These are phyloP conservation scores for Megastigmus dorsalis DNA, from an alignment of 2,888 invertebrate genomes.

Conservation along the genomic window DNA sequence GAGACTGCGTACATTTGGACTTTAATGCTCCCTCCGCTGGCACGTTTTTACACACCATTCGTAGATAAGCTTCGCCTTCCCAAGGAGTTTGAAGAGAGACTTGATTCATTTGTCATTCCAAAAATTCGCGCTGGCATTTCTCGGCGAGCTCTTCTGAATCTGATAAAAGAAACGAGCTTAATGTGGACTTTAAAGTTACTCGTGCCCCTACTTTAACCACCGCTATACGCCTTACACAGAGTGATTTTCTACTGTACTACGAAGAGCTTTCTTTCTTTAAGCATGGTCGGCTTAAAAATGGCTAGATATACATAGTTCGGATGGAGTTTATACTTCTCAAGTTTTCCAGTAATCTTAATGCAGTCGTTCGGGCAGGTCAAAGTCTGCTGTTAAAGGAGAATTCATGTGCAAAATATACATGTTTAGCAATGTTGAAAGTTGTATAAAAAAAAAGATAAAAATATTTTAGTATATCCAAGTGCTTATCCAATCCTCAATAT, in stretches of 20 bases:
- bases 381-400: too few relatives aligned
- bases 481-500: too few relatives aligned
- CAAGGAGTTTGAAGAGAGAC: constrained; percentile 7
- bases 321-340: too few relatives aligned
- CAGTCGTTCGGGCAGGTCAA: too few relatives aligned
- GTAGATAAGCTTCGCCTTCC: constrained; percentile 15
- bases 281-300: too few relatives aligned
- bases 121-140: constrained; percentile 13
- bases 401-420: too few relatives aligned
- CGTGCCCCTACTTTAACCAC: too few relatives aligned
- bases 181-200: neutral
- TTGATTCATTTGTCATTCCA: constrained; percentile 20
- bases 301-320: too few relatives aligned
- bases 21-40: constrained; percentile 25
- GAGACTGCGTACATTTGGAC: neutral
- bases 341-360: too few relatives aligned
- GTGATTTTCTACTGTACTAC: neutral
- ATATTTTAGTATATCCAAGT: too few relatives aligned
- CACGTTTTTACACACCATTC: constrained; percentile 27
- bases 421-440: too few relatives aligned
- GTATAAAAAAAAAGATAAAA: too few relatives aligned
- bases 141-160: neutral
- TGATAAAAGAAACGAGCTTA: constrained; percentile 18
- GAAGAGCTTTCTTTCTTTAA: neutral
- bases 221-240: neutral